phyloP scores from a whole-genome alignment of 2,888 invertebrate species.

The Diogma glabrata region DNA sequence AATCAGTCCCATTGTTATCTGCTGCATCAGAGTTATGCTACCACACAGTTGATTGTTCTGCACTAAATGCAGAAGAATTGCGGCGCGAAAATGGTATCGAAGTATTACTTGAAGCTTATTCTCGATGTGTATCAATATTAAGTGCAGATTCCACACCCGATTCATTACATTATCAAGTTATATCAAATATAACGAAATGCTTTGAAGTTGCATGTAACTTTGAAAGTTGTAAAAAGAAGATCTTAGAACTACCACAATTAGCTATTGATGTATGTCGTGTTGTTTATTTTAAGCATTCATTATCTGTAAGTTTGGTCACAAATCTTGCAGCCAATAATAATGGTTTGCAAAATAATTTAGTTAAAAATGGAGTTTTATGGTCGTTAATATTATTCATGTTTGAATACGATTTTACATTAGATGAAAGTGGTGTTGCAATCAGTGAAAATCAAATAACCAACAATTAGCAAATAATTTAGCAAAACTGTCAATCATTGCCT shows the following conservation, averaged over 20 bases:
- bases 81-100: slow-evolving; percentile 84
- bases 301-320: slow-evolving; percentile 83
- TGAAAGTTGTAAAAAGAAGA: slow-evolving; percentile 74
- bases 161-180: slow-evolving; percentile 82
- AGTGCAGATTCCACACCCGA: slow-evolving; percentile 61
- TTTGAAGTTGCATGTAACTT: slow-evolving; percentile 95
- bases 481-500: slow-evolving; percentile 71
- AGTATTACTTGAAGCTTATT: slow-evolving; percentile 79
- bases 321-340: slow-evolving; percentile 76
- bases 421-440: slow-evolving; percentile 88
- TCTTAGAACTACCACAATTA: slow-evolving; percentile 78
- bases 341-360: slow-evolving; percentile 66
- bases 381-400: slow-evolving; percentile 82
- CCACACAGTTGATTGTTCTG: slow-evolving; percentile 92
- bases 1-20: slow-evolving; percentile 67
- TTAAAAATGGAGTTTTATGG: slow-evolving; percentile 82
- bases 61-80: slow-evolving; percentile 95
- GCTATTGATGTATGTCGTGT: slow-evolving; percentile 77
- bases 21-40: slow-evolving; percentile 92
- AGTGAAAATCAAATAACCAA: slow-evolving; percentile 79
- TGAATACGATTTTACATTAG: slow-evolving; percentile 92
- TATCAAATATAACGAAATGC: slow-evolving; percentile 81
- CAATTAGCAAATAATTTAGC: slow-evolving; percentile 90
- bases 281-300: slow-evolving; percentile 78
- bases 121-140: slow-evolving; percentile 87